These are phyloP conservation scores for Nothura maculosa DNA, from an alignment of 2,797 vertebrate species.

Conservation along the genomic window DNA sequence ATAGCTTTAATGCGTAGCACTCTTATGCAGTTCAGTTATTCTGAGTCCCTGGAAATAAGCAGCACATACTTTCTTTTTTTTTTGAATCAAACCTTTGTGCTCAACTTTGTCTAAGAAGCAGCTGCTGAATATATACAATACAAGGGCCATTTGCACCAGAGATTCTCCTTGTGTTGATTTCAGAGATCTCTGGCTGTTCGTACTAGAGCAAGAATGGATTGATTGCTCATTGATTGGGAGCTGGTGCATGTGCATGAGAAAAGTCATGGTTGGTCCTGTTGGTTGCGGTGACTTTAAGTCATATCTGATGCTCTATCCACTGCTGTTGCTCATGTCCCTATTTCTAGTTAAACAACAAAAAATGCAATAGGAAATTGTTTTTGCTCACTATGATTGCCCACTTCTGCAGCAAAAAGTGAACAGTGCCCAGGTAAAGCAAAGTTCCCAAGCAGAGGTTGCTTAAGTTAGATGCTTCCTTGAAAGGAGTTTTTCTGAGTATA, in stretches of 20 bases:
- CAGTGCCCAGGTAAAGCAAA: background rate
- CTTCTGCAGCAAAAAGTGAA: background rate
- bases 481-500: rapidly evolving
- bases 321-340: too few species aligned
- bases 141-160: background rate
- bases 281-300: rapidly evolving
- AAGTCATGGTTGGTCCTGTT: background rate
- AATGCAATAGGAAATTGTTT: background rate
- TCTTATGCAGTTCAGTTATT: background rate
- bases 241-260: background rate
- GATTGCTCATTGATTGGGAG: background rate
- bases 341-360: background rate
- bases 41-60: background rate
- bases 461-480: background rate
- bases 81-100: background rate
- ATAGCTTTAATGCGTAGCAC: background rate
- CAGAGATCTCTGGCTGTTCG: background rate
- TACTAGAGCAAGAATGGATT: background rate
- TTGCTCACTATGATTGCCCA: background rate
- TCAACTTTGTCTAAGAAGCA: background rate
- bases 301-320: background rate
- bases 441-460: background rate
- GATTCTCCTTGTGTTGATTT: background rate
- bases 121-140: background rate
- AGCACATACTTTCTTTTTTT: background rate